Base-by-base conservation (phyloP, 1,140 invertebrate species). In the Eueides isabella region DNA sequence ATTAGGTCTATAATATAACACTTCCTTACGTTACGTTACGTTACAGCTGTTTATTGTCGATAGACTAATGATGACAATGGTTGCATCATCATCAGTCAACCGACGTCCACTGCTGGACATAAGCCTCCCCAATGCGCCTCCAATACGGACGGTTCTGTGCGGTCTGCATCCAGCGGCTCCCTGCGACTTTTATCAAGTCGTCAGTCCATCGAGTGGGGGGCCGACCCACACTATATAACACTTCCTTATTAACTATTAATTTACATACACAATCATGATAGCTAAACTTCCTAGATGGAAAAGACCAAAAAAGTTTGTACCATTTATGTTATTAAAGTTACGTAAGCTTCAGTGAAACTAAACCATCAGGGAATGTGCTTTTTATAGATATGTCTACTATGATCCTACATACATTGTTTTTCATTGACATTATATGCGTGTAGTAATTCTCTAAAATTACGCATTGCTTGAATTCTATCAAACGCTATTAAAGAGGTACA, bases 191-290 rank as follows among this genome's bases (percentile, higher is more conserved):
- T n/a, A n/a, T n/a, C n/a, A n/a, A n/a, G n/a, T n/a, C n/a, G n/a
- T n/a, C n/a, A n/a, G n/a, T n/a, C n/a, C n/a, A n/a, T n/a, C n/a
- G n/a, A n/a, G n/a, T n/a, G n/a, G n/a, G n/a, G n/a, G n/a, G n/a
- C n/a, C n/a, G n/a, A n/a, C n/a, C 31, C 31, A 7, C 3, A 5
- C 31, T 12, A 38, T 38, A 38, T 11, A 44, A 44, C n/a, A 55
- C 19, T 55, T 55, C 48, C 48, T 55, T 26, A 55, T 55, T 26
- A 55, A 55, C 23, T 23, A 55, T 55, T 55, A 55, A 55, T 55
- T 55, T 55, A 55, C 48, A 55, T 26, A 55, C 23, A 26, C 23
- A 55, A 55, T 26, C 48, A 55, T 26, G 48, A 26, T 55, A 55
- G 11, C 19, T 11, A 7, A 55, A 5, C 48, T 55, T 55, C 48